Evolutionary conservation across 2,888 invertebrate genomes (phyloP).

Genomic region (Ametastegia equiseti): DNA sequence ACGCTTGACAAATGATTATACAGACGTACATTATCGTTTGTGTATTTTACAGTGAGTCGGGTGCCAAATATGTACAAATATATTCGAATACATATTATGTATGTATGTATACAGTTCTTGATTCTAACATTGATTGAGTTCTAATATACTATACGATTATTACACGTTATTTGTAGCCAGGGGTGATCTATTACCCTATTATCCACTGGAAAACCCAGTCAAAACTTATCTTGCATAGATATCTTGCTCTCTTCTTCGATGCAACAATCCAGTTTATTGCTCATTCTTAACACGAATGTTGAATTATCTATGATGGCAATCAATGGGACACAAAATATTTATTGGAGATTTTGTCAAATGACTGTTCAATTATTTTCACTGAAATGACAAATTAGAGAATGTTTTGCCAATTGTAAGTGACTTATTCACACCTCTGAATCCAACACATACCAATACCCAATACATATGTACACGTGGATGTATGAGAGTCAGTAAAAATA

Average conservation of each 20-base stretch:
- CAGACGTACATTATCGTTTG: slow-evolving; percentile 68
- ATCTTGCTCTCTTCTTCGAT: background rate
- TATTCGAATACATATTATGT: slow-evolving; percentile 6
- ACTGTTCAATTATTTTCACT: background rate
- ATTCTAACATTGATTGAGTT: slow-evolving; percentile 37
- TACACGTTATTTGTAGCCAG: slow-evolving; percentile 4
- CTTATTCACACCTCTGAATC: background rate
- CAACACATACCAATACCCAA: background rate
- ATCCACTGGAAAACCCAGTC: background rate
- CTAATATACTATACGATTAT: slow-evolving; percentile 31
- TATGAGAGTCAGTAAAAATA: background rate
- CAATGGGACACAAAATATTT: background rate
- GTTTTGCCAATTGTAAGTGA: background rate
- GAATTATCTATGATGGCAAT: background rate
- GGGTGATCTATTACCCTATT: background rate
- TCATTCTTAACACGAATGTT: background rate
- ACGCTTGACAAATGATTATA: slow-evolving; percentile 74
- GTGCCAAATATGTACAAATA: slow-evolving; percentile 41
- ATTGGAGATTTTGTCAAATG: background rate
- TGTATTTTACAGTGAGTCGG: slow-evolving; percentile 66
- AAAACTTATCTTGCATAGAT: background rate
- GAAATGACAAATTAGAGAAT: background rate
- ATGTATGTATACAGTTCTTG: background rate
- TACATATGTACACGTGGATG: background rate
- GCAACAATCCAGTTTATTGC: background rate